Conservation (phyloP, 1,140 invertebrate genomes). For the Bradysia coprophila region DNA sequence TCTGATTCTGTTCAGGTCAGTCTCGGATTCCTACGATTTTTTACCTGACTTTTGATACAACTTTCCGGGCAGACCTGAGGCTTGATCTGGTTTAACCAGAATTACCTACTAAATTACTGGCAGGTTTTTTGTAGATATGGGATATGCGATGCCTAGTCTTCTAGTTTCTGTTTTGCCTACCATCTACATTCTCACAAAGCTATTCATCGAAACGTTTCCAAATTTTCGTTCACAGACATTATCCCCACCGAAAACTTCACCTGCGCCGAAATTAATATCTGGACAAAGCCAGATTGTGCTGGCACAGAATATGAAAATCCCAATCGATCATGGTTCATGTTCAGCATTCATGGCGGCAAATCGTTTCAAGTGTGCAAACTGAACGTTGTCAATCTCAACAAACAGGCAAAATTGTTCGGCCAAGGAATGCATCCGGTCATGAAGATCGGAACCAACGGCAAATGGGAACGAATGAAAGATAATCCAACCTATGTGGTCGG, state of each 20-base stretch:
- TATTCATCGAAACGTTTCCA: no score
- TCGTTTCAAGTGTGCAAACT: constrained; percentile 44
- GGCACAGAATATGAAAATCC: constrained; percentile 79
- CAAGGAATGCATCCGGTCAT: constrained; percentile 80
- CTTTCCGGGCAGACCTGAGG: no score
- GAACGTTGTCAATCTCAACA: constrained; percentile 75
- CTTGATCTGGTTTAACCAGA: no score
- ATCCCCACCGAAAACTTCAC: constrained; percentile 1
- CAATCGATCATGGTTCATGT: constrained; percentile 88
- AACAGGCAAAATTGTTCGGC: constrained; percentile 77
- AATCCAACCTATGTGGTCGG: constrained; percentile 38
- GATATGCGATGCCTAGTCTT: no score
- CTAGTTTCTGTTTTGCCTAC: no score
- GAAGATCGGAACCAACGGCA: constrained; percentile 38
- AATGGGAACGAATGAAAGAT: constrained; percentile 66
- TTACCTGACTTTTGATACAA: no score
- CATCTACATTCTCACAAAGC: no score
- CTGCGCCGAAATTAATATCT: constrained; percentile 75
- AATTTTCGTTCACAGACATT: no score
- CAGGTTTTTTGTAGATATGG: no score
- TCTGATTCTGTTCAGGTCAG: no score
- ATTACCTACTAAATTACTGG: no score
- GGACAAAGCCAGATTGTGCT: constrained; percentile 77
- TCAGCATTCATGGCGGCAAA: constrained; percentile 47
- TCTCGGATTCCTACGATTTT: no score